Base-by-base conservation (phyloP, 1,140 invertebrate genomes). In the Helicorthomorpha holstii region DNA sequence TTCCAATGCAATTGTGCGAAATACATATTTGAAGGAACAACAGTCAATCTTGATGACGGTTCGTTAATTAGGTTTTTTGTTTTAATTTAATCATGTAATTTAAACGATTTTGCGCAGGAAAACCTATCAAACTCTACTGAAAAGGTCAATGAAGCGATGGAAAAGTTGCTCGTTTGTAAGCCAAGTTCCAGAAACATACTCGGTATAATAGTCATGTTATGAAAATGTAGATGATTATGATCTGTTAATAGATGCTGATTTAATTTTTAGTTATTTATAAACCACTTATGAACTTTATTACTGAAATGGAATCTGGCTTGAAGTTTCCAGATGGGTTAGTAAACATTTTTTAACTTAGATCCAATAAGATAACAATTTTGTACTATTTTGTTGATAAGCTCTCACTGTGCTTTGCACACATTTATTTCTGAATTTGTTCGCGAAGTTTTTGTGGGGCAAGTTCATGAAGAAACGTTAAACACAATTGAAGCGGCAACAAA, bases 361-460 rank as follows among this genome's bases (percentile, higher is more conserved):
- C 44, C 4, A 7, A 46, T 46, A 46, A 22, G 4, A 7, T 46
- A 19, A 46, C 4, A 46, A 21, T 22, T 22, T 22, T 10, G 19
- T 46, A 21, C 19, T 4, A 46, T 22, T 21, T 38, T 1, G 2
- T 27, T 25, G 66, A 69, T 51, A 61, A 80, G 76, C 53, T 67
- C 69, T 62, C 72, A 73, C 43, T 82, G 77, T 61, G 76, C 77
- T 27, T 69, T 89, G 38, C 78, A 83, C 60, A 74, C 74, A 51
- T 88, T 85, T 63, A 69, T 89, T 43, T 76, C 75, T 25, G 77
- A 82, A 58, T 85, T 84, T 61, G 77, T 86, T 2, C 78, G 80
- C 61, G 80, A 84, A 60, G 78, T 70, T 3, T 75, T 73, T 57
- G 59, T 72, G 21, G 66, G 62, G 10, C 68, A 70, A 55, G 61